These are phyloP conservation scores for Drosophila hydei DNA, from an alignment of 1,140 invertebrate genomes.

Conservation along the genomic window DNA sequence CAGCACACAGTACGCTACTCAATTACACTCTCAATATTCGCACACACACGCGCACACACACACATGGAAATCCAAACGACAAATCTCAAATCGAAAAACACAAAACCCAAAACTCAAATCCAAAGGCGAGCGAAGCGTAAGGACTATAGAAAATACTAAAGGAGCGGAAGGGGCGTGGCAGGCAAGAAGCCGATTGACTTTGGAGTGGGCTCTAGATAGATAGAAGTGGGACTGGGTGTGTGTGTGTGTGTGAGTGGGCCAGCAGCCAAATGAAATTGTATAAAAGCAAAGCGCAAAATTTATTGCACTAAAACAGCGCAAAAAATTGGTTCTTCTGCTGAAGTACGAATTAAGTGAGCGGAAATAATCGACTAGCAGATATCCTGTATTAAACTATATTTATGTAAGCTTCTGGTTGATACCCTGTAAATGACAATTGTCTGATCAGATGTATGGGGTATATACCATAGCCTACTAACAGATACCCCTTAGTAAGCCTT, in stretches of 20 bases:
- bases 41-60: constrained; percentile 40
- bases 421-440: too few relatives aligned
- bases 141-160: constrained; percentile 48
- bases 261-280: constrained; percentile 77
- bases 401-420: background rate
- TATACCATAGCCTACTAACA: too few relatives aligned
- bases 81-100: constrained; percentile 76
- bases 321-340: constrained; percentile 62
- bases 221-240: background rate
- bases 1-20: constrained; percentile 73
- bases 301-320: constrained; percentile 67
- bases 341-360: background rate
- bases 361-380: background rate
- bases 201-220: constrained; percentile 9
- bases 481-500: background rate
- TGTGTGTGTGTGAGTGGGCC: too few relatives aligned
- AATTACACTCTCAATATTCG: constrained; percentile 81
- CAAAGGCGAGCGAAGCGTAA: constrained; percentile 74
- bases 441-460: too few relatives aligned
- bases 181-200: constrained; percentile 10
- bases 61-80: constrained; percentile 63
- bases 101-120: constrained; percentile 80
- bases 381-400: background rate
- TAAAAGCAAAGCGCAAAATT: constrained; percentile 79
- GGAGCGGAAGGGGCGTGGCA: constrained; percentile 8